These are phyloP conservation scores for Tryphoninae sp. DNA, from an alignment of 2,888 invertebrate species.

Conservation along the genomic window DNA sequence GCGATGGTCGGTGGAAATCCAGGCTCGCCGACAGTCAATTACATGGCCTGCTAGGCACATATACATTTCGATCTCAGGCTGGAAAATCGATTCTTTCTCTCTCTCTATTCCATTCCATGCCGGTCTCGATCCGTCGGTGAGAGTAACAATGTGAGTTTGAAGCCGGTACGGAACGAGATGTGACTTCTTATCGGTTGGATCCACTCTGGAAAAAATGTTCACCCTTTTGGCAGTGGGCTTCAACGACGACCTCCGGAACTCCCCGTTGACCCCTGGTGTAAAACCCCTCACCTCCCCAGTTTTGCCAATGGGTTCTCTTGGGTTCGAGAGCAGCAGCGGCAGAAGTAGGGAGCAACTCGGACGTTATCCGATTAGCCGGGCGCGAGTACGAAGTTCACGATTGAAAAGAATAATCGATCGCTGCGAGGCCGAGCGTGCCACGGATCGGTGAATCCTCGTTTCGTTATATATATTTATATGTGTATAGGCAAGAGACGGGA, in stretches of 20 bases:
- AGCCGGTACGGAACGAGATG: constrained; percentile 42
- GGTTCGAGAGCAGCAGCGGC: constrained; percentile 28
- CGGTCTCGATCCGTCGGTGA: constrained; percentile 22
- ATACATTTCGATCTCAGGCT: constrained; percentile 25
- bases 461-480: constrained; percentile 6
- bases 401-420: constrained; percentile 55
- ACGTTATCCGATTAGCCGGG: constrained; percentile 55
- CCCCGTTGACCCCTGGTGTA: background rate
- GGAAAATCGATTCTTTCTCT: constrained; percentile 11
- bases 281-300: background rate
- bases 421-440: constrained; percentile 44
- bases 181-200: constrained; percentile 50
- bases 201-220: constrained; percentile 31
- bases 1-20: constrained; percentile 28
- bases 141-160: background rate
- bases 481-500: background rate
- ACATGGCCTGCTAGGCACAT: constrained; percentile 58
- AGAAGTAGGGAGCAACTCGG: constrained; percentile 16
- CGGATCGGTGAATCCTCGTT: constrained; percentile 30
- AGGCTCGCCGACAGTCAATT: constrained; percentile 58
- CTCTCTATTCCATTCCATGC: background rate
- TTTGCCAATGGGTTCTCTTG: constrained; percentile 27
- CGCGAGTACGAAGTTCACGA: constrained; percentile 47
- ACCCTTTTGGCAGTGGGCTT: constrained; percentile 5
- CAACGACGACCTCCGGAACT: constrained; percentile 6